Base-by-base conservation (phyloP, 2,888 invertebrate genomes). In the Caenorhabditis sp. region DNA sequence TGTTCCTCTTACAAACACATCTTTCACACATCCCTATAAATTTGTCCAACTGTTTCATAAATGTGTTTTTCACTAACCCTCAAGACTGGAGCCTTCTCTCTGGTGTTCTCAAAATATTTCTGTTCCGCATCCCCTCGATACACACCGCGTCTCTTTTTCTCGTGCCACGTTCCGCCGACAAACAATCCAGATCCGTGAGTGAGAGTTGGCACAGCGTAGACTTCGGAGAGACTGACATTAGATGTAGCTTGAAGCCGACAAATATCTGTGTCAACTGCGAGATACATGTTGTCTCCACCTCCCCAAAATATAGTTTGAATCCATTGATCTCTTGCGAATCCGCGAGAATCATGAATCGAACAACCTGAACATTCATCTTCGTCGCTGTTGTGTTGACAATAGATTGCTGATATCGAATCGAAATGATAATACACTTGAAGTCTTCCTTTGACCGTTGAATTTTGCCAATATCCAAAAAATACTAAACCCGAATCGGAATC, bases 101-200 rank as follows among this genome's bases (percentile, higher is more conserved):
- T 26, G 0, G 82, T 82, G 36, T 82, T 82, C 71, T 82, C 82
- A 57, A 82, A 80, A 62, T 60, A 82, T 26, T 76, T 74, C 8
- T 75, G 76, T 55, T 79, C 76, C 36, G 76, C 72, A 1, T 80
- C 80, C 8, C 55, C 26, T 27, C 61, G 37, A 58, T 82, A 82
- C 61, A 82, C 66, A 36, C 78, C 78, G 1, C 71, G 62, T 27
- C 71, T 61, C 43, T 77, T 77, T 61, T 78, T 80, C 50, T 80
- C 77, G 59, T 78, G 72, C 67, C 71, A 80, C 3, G 76, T 80
- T 21, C 79, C 79, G 19, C 79, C 79, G 10, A 80, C 54, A 57
- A 80, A 80, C 1, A 80, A 57, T 14, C 77, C 79, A 4, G 68
- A 60, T 19, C 74, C 77, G 12, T 71, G 69, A n/a, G 67, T 62